These are phyloP conservation scores for Bombylius major DNA, from an alignment of 2,888 invertebrate species.

Conservation along the genomic window DNA sequence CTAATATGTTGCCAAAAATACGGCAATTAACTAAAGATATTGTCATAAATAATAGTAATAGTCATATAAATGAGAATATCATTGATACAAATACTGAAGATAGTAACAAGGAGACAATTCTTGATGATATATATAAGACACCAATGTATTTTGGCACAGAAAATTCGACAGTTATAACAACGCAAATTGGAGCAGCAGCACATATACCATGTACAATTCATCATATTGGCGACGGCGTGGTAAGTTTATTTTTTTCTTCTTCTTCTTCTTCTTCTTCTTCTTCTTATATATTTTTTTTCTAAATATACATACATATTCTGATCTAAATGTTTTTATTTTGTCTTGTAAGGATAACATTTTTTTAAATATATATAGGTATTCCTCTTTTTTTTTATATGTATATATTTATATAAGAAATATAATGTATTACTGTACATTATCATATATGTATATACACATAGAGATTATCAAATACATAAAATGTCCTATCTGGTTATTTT, in stretches of 20 bases:
- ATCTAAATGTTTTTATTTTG: too few relatives aligned
- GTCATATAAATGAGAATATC: conserved; percentile 14
- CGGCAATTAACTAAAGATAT: conserved; percentile 7
- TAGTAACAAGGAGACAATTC: conserved; percentile 16
- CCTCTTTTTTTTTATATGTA: too few relatives aligned
- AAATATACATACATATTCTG: background rate
- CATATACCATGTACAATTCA: conserved; percentile 71
- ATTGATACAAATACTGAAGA: conserved; percentile 16
- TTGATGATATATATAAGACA: conserved; percentile 39
- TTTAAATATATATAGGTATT: too few relatives aligned
- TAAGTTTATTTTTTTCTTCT: conserved; percentile 40
- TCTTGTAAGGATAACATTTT: too few relatives aligned
- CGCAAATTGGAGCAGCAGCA: conserved; percentile 75
- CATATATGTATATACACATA: too few relatives aligned
- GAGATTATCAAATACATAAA: too few relatives aligned
- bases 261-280: background rate
- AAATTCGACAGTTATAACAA: conserved; percentile 67
- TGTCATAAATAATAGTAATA: conserved; percentile 1
- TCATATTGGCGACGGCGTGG: conserved; percentile 78
- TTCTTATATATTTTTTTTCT: background rate
- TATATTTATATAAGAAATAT: too few relatives aligned
- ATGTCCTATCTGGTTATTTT: too few relatives aligned
- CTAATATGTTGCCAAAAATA: conserved; percentile 7
- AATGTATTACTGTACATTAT: too few relatives aligned
- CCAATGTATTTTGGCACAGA: conserved; percentile 73